Base-by-base conservation (phyloP, 2,888 invertebrate species). In the Drosophila pseudotalamancana region DNA sequence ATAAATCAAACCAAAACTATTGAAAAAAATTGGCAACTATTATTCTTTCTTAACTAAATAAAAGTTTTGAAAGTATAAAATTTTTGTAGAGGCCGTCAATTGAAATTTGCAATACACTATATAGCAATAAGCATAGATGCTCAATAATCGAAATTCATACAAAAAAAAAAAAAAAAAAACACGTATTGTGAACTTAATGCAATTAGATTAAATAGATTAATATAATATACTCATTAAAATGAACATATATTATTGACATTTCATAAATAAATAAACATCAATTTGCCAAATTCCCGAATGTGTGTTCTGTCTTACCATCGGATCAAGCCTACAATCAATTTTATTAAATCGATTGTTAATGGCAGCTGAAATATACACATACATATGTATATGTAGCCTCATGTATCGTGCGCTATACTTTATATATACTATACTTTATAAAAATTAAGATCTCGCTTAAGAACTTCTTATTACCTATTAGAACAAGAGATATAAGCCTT, bases 251-350 rank as follows among this genome's bases (percentile, higher is more conserved):
- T 68, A 82, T 80, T 64, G 80, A 83, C 75, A 79, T 70, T 76
- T 80, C 83, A 76, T 63, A 51, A 86, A 77, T 87, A 84, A 82
- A 82, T 81, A 87, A 77, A 72, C 67, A 63, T 72, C 57, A 69
- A 82, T 51, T 76, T 42, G 68, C 67, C 42, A 51, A 75, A 60
- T 23, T 59, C 21, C 11, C 14, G 6, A 21, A 14, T 9, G 1
- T 9, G 12, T 1, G 6, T 60, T 53, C 51, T 34, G 9, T 3
- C 14, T 40, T 14, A n/a, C n/a, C n/a, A n/a, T n/a, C n/a, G n/a
- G n/a, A n/a, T n/a, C n/a, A n/a, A n/a, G n/a, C n/a, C n/a, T n/a
- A n/a, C n/a, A n/a, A n/a, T n/a, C n/a, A n/a, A n/a, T n/a, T n/a
- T n/a, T n/a, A n/a, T n/a, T n/a, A n/a, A n/a, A n/a, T n/a, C n/a